Base-by-base conservation (phyloP, 1,140 invertebrate species). In the Drosophila watanabei region DNA sequence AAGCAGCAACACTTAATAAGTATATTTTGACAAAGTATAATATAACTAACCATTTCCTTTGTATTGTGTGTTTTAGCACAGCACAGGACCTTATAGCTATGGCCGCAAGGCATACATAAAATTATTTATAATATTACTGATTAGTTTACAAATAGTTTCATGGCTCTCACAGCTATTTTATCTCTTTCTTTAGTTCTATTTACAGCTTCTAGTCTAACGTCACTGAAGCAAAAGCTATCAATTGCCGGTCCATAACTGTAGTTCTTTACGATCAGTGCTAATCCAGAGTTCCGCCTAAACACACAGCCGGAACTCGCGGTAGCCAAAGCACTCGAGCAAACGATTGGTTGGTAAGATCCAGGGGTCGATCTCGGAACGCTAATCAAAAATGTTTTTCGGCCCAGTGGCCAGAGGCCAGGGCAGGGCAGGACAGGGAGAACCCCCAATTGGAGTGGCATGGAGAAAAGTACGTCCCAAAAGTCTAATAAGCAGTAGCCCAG, bases 401-500 rank as follows among this genome's bases (percentile, higher is more conserved):
- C 45, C 35, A 16, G 2, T 10, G 61, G 61, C 20, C 18, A 20
- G 13, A 0, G 61, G 61, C 20, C 18, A 24, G 58, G 52, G 46
- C 35, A 30, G 13, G 39, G 33, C 52, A 7, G 16, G 63, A 32
- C 63, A 9, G 66, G 43, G 43, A 77, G 62, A 76, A 45, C 75
- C 73, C 64, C 62, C 63, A 62, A 77, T 61, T 78, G 75, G 51
- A 69, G 54, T 57, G 63, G 49, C 73, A 61, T 61, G 46, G 46
- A 45, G 43, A 62, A 78, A 78, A 69, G 65, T 51, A 73, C 68
- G 58, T 57, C 56, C 41, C 57, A 78, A 78, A 75, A 75, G 20
- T 78, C 51, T 78, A 79, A 79, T 79, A 79, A 79, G 75, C 75
- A 49, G 75, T 70, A 45, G 75, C 63, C 51, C 68, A 43, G 70